Conservation (phyloP, 2,113 vertebrate species). For the Nymphicus hollandicus region DNA sequence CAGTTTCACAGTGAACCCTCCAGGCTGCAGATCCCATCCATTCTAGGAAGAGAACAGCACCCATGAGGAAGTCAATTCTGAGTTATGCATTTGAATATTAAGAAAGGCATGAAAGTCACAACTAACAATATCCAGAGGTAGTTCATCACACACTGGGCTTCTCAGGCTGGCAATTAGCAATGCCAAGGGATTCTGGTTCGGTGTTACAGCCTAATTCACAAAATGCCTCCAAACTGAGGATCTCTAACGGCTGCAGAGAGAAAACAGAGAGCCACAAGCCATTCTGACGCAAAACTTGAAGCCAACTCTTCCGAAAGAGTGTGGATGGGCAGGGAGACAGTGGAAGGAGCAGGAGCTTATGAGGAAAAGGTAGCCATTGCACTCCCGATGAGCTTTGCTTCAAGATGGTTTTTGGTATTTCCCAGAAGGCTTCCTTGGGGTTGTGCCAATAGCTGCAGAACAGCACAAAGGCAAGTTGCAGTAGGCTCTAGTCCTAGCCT, state of each 20-base stretch:
- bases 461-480: not conserved
- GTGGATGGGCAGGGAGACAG: not conserved
- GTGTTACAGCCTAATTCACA: not conserved
- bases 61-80: not conserved
- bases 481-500: not conserved
- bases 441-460: not conserved
- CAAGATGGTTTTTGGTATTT: not conserved
- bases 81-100: not conserved
- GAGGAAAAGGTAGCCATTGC: rapidly evolving
- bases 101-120: not conserved
- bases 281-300: not conserved
- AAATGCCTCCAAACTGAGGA: not conserved
- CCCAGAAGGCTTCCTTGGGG: not conserved
- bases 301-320: not conserved
- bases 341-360: not conserved
- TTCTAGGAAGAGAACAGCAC: not conserved
- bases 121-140: too few relatives aligned
- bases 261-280: not conserved
- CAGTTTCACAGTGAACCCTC: not conserved
- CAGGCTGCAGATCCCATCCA: not conserved
- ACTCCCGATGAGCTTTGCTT: not conserved
- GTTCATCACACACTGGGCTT: not conserved
- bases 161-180: not conserved
- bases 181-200: not conserved
- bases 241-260: not conserved